Evolutionary conservation across 2,113 vertebrate species (phyloP).

Genomic region (Oryctolagus cuniculus): mOryCun1.1 NC_091436.1:70649501-70650000

Average conservation of each 20-base stretch:
- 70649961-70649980: neutral
- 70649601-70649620: neutral
- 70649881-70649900: neutral
- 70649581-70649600: neutral
- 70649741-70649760: neutral
- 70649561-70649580: conserved; percentile 6
- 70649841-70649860: neutral
- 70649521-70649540: neutral
- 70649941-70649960: neutral
- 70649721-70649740: neutral
- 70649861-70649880: neutral
- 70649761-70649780: neutral
- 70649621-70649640: neutral
- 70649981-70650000: neutral
- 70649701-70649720: neutral
- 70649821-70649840: neutral
- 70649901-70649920: neutral
- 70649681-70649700: neutral
- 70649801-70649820: neutral
- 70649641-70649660: neutral
- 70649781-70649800: neutral
- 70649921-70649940: neutral
- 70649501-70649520: neutral
- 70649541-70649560: neutral
- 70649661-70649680: neutral